A percentile compares a stretch with the other conserved stretches of the same genome.
phyloP scores from a whole-genome alignment of 2,113 vertebrate genomes.

The Turnix velox region DNA sequence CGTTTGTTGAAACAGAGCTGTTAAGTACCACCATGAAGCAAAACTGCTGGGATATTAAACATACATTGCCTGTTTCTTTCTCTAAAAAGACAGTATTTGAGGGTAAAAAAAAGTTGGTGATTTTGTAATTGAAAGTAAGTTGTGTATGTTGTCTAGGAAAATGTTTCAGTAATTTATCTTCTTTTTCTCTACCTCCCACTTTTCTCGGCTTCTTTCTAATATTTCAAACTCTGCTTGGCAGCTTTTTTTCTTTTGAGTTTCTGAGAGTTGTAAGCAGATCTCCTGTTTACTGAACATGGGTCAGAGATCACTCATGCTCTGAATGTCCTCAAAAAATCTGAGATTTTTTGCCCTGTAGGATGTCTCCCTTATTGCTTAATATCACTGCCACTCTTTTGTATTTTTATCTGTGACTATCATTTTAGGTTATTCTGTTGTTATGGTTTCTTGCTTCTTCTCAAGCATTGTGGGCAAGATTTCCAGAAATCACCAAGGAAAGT shows the following conservation, averaged over 20 bases:
- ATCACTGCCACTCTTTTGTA: background rate
- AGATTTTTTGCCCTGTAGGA: background rate
- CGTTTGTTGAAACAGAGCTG: background rate
- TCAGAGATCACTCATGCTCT: background rate
- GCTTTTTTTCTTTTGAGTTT: background rate
- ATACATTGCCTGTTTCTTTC: background rate
- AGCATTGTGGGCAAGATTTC: background rate
- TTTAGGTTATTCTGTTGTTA: background rate
- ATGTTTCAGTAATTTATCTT: background rate
- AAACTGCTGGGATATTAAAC: background rate
- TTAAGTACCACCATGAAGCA: background rate
- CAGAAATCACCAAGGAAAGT: background rate
- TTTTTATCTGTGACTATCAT: background rate
- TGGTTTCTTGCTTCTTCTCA: background rate
- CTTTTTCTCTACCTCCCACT: background rate
- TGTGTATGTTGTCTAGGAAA: background rate
- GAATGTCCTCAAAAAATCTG: background rate
- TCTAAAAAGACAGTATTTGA: background rate
- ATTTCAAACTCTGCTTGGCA: background rate
- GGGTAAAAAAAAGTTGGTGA: background rate
- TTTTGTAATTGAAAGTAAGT: background rate
- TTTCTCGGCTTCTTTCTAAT: background rate
- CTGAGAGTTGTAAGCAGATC: background rate
- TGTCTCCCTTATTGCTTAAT: background rate
- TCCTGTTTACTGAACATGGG: background rate